Conservation (phyloP, 2,888 invertebrate genomes). For the Trissonchulus latispiculum region DNA sequence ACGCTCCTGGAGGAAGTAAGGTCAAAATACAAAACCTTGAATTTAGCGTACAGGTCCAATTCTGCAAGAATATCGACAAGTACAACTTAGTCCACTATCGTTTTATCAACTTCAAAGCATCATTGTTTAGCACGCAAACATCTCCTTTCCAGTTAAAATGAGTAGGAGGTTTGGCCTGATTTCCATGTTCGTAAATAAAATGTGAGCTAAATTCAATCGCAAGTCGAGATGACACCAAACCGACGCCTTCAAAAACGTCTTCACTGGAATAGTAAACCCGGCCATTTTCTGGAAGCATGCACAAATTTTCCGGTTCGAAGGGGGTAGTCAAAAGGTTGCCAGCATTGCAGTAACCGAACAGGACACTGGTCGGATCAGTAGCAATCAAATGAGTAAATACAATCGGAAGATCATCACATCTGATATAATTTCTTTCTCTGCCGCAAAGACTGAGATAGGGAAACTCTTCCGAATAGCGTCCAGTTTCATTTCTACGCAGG, state of each 20-base stretch:
- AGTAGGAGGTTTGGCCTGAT: conserved; percentile 60
- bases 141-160: conserved; percentile 67
- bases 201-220: conserved; percentile 59
- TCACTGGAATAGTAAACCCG: conserved; percentile 85
- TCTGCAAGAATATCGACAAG: too few species aligned
- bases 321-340: conserved; percentile 54
- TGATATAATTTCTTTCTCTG: conserved; percentile 75
- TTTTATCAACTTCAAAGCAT: too few species aligned
- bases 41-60: too few species aligned
- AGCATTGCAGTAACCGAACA: conserved; percentile 57
- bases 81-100: too few species aligned
- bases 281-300: conserved; percentile 64
- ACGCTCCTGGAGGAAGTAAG: too few species aligned
- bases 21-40: too few species aligned
- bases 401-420: conserved; percentile 88
- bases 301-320: conserved; percentile 68
- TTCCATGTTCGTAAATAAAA: conserved; percentile 57
- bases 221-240: conserved; percentile 72
- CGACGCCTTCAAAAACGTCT: conserved; percentile 64
- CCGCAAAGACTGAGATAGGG: conserved; percentile 87
- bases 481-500: conserved; percentile 63
- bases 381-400: conserved; percentile 61
- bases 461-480: conserved; percentile 64
- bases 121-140: too few species aligned
- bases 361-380: background rate